Conservation (phyloP, 2,113 vertebrate genomes). For the Emydura subglobosa region DNA sequence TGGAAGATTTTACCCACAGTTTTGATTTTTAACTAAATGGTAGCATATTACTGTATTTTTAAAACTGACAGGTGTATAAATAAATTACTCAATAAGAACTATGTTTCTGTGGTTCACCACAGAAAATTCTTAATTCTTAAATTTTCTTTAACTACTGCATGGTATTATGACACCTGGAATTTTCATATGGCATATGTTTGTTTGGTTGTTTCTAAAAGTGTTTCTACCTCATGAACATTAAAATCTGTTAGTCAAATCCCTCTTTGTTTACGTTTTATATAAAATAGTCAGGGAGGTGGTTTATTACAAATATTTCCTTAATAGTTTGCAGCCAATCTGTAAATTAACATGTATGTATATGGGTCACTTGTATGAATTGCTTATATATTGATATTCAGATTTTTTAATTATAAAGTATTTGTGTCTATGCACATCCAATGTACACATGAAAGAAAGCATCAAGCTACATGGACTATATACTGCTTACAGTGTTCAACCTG, state of each 20-base stretch:
- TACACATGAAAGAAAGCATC: neutral
- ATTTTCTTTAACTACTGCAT: slow-evolving; percentile 16
- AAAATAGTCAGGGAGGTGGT: neutral
- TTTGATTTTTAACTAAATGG: slow-evolving; percentile 4
- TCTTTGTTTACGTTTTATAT: neutral
- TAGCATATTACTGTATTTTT: slow-evolving; percentile 18
- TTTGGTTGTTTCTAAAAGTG: neutral
- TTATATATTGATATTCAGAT: slow-evolving; percentile 40
- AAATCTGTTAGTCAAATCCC: slow-evolving; percentile 4
- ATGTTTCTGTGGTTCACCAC: neutral
- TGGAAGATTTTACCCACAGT: neutral
- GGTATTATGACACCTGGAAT: neutral
- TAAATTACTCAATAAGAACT: slow-evolving; percentile 10
- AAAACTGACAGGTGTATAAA: neutral
- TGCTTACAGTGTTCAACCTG: neutral
- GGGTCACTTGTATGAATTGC: slow-evolving; percentile 22
- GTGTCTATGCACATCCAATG: slow-evolving; percentile 26
- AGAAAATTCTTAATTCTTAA: neutral
- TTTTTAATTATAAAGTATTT: slow-evolving; percentile 48
- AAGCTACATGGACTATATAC: neutral
- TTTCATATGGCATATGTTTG: neutral
- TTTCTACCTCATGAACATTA: slow-evolving; percentile 6
- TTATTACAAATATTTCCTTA: neutral
- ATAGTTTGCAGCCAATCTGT: slow-evolving; percentile 1
- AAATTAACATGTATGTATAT: slow-evolving; percentile 16